Evolutionary conservation across 2,888 invertebrate genomes (phyloP).

Genomic region (Cancer borealis): DNA sequence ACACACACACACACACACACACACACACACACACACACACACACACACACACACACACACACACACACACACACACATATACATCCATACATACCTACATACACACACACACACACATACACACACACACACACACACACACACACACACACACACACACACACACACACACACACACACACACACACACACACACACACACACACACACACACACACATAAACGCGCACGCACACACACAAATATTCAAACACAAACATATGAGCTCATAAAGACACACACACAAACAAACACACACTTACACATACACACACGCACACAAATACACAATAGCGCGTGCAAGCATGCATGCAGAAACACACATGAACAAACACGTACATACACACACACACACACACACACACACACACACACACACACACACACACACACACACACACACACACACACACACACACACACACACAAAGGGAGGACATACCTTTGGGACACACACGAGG

Average conservation of each 20-base stretch:
- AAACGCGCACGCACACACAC: neutral
- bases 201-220: constrained; percentile 13
- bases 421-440: neutral
- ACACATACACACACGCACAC: neutral
- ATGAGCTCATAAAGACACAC: constrained; percentile 10
- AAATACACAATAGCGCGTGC: neutral
- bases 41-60: neutral
- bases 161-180: constrained; percentile 10
- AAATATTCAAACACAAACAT: neutral
- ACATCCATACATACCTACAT: neutral
- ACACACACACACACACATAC: neutral
- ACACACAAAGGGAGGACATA: constrained; percentile 50
- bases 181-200: neutral
- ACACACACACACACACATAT: neutral
- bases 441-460: constrained; percentile 40
- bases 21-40: neutral
- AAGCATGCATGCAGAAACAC: neutral
- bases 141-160: constrained; percentile 32
- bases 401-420: neutral
- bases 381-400: constrained; percentile 25
- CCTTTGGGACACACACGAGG: constrained; percentile 54
- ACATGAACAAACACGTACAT: constrained; percentile 26
- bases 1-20: constrained; percentile 40
- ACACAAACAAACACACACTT: constrained; percentile 40
- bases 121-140: neutral